Evolutionary conservation across 2,888 invertebrate species (phyloP).

Genomic region (Pemphredon lugubris): DNA sequence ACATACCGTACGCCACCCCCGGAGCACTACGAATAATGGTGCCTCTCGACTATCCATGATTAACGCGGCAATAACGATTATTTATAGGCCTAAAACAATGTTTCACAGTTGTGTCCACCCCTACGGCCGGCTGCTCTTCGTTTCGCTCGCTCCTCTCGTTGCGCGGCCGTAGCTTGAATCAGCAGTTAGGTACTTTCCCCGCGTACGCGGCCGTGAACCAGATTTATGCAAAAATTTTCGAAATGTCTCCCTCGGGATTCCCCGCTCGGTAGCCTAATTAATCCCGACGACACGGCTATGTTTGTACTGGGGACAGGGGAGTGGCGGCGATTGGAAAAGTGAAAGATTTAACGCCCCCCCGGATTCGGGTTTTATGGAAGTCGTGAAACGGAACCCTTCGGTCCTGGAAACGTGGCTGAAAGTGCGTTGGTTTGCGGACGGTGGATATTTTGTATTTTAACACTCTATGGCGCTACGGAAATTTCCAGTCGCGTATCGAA

Average conservation of each 20-base stretch:
- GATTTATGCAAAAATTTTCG: conserved; percentile 71
- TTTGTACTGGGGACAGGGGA: not conserved
- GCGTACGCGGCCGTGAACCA: conserved; percentile 36
- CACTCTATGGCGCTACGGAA: too few relatives aligned
- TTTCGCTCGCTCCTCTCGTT: conserved; percentile 13
- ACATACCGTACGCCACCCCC: conserved; percentile 69
- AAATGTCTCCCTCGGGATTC: conserved; percentile 64
- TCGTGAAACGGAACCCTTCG: conserved; percentile 31
- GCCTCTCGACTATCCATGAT: conserved; percentile 77
- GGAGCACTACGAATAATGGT: conserved; percentile 74
- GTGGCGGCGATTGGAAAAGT: conserved; percentile 57
- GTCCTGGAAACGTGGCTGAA: conserved; percentile 6
- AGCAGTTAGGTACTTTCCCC: conserved; percentile 65
- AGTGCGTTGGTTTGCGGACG: too few relatives aligned
- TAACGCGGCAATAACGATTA: conserved; percentile 79
- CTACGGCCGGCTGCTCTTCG: conserved; percentile 39
- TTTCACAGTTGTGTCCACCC: conserved; percentile 76
- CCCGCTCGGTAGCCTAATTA: conserved; percentile 56
- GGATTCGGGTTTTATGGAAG: conserved; percentile 49
- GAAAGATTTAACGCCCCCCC: conserved; percentile 60
- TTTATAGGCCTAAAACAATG: conserved; percentile 79
- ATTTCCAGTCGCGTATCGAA: too few relatives aligned
- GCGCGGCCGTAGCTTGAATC: conserved; percentile 63
- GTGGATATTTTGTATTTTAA: too few relatives aligned
- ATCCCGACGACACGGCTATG: conserved; percentile 36